A percentile compares a stretch with the other conserved stretches of the same genome.
Evolutionary conservation across 2,888 invertebrate species (phyloP).

Genomic region (Lamproptera curius): DNA sequence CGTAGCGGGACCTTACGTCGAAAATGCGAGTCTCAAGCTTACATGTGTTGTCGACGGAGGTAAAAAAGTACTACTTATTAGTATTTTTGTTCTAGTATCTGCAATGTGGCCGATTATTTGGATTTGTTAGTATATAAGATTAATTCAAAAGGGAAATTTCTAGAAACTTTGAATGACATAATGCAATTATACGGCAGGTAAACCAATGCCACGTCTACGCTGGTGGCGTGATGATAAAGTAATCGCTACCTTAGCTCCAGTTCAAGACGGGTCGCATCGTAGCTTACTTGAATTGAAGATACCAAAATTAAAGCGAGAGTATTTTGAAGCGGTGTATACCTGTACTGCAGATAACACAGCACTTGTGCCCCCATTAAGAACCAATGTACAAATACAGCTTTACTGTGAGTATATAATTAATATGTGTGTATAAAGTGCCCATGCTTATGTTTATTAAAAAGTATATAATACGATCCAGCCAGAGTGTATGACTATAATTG

Average conservation of each 20-base stretch:
- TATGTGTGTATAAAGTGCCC: background rate
- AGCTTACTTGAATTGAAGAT: slow-evolving; percentile 57
- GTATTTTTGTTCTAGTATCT: too few species aligned
- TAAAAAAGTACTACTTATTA: too few species aligned
- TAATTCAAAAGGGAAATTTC: too few species aligned
- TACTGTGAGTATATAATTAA: slow-evolving; percentile 70
- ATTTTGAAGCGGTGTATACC: slow-evolving; percentile 82
- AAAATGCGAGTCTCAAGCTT: slow-evolving; percentile 83
- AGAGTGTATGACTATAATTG: too few species aligned
- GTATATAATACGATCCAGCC: too few species aligned
- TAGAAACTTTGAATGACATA: too few species aligned
- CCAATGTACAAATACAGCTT: slow-evolving; percentile 83
- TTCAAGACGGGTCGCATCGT: slow-evolving; percentile 54
- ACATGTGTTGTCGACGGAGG: slow-evolving; percentile 88
- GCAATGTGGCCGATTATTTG: too few species aligned
- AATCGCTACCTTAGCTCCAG: slow-evolving; percentile 53
- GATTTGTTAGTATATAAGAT: too few species aligned
- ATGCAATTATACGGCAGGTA: slow-evolving; percentile 43
- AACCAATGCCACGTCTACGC: slow-evolving; percentile 65
- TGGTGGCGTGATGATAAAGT: slow-evolving; percentile 73
- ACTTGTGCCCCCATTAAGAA: slow-evolving; percentile 81
- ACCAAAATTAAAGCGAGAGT: slow-evolving; percentile 75
- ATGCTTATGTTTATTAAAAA: too few species aligned
- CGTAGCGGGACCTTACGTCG: slow-evolving; percentile 85
- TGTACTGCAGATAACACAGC: slow-evolving; percentile 86